These are phyloP conservation scores for Vesta saturnalis DNA, from an alignment of 2,888 invertebrate species.

Conservation along the genomic window DNA sequence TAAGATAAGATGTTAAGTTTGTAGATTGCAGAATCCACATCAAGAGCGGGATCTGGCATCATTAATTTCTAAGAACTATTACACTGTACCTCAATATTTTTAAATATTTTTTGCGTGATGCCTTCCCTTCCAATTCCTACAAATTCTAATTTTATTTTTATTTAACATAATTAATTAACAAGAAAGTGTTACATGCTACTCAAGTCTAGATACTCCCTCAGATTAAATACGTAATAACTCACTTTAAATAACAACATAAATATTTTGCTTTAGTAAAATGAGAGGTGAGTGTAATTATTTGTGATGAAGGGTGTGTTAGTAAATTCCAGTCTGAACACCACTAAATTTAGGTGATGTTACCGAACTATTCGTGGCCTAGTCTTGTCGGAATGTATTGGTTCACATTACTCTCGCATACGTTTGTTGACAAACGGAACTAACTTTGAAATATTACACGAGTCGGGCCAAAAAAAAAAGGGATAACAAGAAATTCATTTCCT, in stretches of 20 bases:
- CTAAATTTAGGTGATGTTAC: constrained; percentile 46
- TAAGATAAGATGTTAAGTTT: too few species aligned
- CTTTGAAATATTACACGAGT: constrained; percentile 40
- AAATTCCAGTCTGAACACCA: constrained; percentile 45
- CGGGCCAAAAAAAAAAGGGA: too few species aligned
- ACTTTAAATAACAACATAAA: constrained; percentile 1
- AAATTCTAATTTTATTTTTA: too few species aligned
- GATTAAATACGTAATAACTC: neutral
- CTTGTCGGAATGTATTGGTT: constrained; percentile 52
- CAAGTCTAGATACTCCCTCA: neutral
- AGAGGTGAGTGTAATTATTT: constrained; percentile 49
- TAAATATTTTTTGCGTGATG: too few species aligned
- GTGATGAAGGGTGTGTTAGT: constrained; percentile 47
- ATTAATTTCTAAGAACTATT: too few species aligned
- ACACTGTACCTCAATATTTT: too few species aligned
- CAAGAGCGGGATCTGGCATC: too few species aligned
- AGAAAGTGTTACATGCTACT: too few species aligned
- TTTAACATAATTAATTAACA: too few species aligned
- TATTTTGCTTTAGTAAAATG: constrained; percentile 23
- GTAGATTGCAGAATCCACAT: too few species aligned
- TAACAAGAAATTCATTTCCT: constrained; percentile 18
- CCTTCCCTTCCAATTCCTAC: too few species aligned
- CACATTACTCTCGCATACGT: constrained; percentile 52
- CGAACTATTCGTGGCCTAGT: constrained; percentile 49
- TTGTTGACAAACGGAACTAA: constrained; percentile 49